Base-by-base conservation (phyloP, 2,888 invertebrate genomes). In the Drosophila heteroneura region DNA sequence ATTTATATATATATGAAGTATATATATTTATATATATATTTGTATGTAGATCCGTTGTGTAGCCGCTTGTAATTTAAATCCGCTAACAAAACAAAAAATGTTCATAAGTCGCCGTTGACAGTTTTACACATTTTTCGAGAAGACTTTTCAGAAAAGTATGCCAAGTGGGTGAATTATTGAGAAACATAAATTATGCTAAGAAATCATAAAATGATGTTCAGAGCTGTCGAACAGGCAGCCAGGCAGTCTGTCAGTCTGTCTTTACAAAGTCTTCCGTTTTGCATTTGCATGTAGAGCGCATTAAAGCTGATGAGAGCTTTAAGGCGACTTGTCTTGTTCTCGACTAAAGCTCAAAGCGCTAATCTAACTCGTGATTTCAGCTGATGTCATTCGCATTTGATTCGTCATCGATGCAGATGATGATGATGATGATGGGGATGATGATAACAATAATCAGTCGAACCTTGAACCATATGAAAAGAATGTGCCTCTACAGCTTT, bases 381-480 rank as follows among this genome's bases (percentile, higher is more conserved):
- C 80, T 49, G 26, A 22, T 63, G 71, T 71, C 76, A 76, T 71
- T 76, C 35, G 44, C 44, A 22, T 64, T 35, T 41, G 57, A 56
- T 76, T 79, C 74, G 79, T 81, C 81, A 79, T 70, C 79, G 74
- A 76, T 80, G 58, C 39, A 51, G 64, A 58, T 63, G 41, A 39
- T 58, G 35, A 61, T 68, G 57, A 58, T 54, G 37, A 61, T 54
- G 64, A 51, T 57, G 47, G 7, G 19, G 26, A 47, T 37, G 26
- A 58, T 30, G 68, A 69, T 70, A 70, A 80, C 71, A 61, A 58
- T 62, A 69, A 68, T 76, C 70, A 61, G 47, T 30, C n/a, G 70
- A 63, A 70, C 79, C 79, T 81, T 79, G 81, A 76, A 81, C 73
- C 77, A 76, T 57, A 62, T 76, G 70, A 67, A 69, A n/a, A 16